phyloP scores from a whole-genome alignment of 2,113 vertebrate species.

The Calyptomena viridis region DNA sequence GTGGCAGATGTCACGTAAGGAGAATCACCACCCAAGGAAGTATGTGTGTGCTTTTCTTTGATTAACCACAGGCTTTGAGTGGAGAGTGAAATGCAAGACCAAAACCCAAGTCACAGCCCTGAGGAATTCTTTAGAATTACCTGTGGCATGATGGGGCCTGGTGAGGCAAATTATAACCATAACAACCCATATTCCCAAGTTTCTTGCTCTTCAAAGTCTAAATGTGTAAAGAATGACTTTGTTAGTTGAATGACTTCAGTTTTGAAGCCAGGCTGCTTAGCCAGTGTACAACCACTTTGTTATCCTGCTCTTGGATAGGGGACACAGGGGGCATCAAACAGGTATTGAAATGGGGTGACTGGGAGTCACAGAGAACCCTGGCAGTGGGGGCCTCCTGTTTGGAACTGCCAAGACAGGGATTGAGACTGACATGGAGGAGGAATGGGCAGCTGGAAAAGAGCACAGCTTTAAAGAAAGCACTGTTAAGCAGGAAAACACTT shows the following conservation, averaged over 20 bases:
- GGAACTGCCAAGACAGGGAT: neutral
- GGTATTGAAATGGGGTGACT: neutral
- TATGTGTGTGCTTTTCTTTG: neutral
- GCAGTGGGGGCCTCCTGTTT: neutral
- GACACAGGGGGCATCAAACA: neutral
- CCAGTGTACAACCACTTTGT: neutral
- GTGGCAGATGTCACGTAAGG: neutral
- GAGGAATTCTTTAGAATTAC: neutral
- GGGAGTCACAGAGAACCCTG: neutral
- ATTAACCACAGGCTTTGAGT: constrained; percentile 11
- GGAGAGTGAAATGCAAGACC: neutral
- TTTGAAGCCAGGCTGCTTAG: neutral
- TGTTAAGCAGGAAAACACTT: neutral
- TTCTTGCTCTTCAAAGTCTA: neutral
- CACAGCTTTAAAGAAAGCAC: neutral
- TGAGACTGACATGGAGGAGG: neutral
- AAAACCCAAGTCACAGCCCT: neutral
- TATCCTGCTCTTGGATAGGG: neutral
- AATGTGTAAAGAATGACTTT: neutral
- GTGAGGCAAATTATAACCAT: neutral
- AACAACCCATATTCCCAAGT: neutral
- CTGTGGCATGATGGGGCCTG: neutral
- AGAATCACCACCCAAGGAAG: neutral
- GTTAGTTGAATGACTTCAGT: neutral
- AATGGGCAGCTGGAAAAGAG: neutral